A percentile compares a stretch with the other conserved stretches of the same genome.
Conservation (phyloP, 1,140 invertebrate species). For the Pseudomyrmex gracilis region DNA sequence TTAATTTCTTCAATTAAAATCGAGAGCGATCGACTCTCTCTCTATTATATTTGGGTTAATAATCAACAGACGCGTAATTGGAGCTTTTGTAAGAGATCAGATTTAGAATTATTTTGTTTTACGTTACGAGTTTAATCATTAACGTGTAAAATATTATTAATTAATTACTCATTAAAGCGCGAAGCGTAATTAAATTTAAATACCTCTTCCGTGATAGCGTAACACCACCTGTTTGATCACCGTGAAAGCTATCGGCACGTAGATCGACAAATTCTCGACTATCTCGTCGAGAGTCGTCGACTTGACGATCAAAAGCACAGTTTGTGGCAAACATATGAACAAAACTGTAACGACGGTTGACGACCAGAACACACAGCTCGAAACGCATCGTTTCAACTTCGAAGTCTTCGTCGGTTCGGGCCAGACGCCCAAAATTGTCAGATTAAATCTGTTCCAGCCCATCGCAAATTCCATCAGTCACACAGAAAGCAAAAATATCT, state of each 20-base stretch:
- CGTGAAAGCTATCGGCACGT: slow-evolving; percentile 36
- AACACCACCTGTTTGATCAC: too few relatives aligned
- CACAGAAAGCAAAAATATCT: too few relatives aligned
- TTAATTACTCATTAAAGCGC: too few relatives aligned
- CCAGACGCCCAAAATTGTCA: slow-evolving; percentile 62
- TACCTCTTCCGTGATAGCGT: too few relatives aligned
- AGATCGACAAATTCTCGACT: slow-evolving; percentile 57
- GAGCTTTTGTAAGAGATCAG: too few relatives aligned
- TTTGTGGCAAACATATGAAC: slow-evolving; percentile 52
- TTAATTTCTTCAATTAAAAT: slow-evolving; percentile 8
- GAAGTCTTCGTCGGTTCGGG: slow-evolving; percentile 11
- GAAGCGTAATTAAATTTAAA: too few relatives aligned
- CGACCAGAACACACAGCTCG: slow-evolving; percentile 10
- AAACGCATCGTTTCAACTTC: background rate
- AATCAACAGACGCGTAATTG: background rate
- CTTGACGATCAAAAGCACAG: slow-evolving; percentile 48
- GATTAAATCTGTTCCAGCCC: slow-evolving; percentile 61
- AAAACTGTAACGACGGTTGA: background rate
- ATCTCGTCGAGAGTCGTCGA: slow-evolving; percentile 49
- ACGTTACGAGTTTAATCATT: too few relatives aligned
- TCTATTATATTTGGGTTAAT: background rate
- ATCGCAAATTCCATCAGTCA: slow-evolving; percentile 30
- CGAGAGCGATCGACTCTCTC: background rate
- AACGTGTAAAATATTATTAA: too few relatives aligned
- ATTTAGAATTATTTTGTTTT: too few relatives aligned